Evolutionary conservation across 2,797 vertebrate genomes (phyloP).

Genomic region (Chloroceryle inda): DNA sequence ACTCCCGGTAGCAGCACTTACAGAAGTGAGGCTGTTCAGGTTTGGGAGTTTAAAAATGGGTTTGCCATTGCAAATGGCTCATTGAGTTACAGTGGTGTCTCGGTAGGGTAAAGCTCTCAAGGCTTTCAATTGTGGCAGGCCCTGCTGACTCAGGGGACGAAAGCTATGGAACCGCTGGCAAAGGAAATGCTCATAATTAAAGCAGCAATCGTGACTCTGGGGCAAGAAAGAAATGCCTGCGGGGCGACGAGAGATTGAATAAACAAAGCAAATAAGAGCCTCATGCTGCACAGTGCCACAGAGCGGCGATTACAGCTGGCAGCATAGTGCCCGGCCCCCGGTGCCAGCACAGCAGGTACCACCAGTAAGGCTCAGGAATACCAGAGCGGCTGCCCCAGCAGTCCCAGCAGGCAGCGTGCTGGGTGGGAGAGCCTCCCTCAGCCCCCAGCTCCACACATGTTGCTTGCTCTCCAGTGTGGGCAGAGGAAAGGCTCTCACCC

Average conservation of each 20-base stretch:
- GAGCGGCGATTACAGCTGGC: not conserved
- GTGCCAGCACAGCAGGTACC: not conserved
- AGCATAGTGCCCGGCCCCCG: not conserved
- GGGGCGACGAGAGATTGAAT: not conserved
- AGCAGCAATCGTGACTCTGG: constrained; percentile 20
- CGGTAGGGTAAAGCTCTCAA: constrained; percentile 20
- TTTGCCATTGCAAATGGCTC: constrained; percentile 7
- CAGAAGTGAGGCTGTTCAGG: not conserved
- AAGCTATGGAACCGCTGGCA: constrained; percentile 32
- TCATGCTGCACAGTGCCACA: not conserved
- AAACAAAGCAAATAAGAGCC: constrained; percentile 4
- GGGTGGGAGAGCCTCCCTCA: not conserved
- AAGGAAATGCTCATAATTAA: constrained; percentile 49
- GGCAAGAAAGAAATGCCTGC: constrained; percentile 42
- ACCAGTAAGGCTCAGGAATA: accelerated
- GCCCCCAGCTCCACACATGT: accelerated
- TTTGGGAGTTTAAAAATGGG: not conserved
- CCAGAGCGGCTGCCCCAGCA: not conserved
- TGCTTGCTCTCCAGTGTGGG: accelerated
- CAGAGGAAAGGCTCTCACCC: not conserved
- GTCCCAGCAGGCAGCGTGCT: accelerated
- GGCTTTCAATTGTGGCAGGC: not conserved
- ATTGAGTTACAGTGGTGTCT: not conserved
- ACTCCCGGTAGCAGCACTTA: not conserved
- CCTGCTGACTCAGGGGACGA: constrained; percentile 37